Evolutionary conservation across 2,797 vertebrate genomes (phyloP), one percentile per base, ranked within the genome.

Genomic region (Podargus strigoides): DNA sequence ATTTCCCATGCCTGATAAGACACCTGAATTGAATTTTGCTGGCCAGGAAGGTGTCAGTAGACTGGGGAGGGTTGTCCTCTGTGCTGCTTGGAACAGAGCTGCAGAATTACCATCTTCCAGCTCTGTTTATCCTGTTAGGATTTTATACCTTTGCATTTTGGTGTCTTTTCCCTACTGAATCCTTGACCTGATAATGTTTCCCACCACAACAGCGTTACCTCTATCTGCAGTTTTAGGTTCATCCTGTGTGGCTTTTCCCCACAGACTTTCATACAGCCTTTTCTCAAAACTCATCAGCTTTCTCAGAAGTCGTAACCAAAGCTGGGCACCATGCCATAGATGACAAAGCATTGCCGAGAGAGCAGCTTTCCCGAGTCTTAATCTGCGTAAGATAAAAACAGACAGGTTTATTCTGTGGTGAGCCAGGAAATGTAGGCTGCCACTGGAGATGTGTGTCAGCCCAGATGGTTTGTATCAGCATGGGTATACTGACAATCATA

Each of bases 111-210:
- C 36, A 24, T 32, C 14, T 92, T 92, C 39, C 39, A 66, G 24
- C 22, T 84, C 39, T 12, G 4, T 72, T 94, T 92, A 58, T 81
- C 80, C 41, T 15, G 12, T 74, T 74, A 64, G 62, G 26, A 55
- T 94, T 85, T 85, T 82, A 60, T 46, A 76, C 30, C 39, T 82
- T 53, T 78, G 49, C 32, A 20, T 60, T 84, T 85, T 68, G 18
- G 4, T 93, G 9, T 68, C 24, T 74, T 89, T 86, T 72, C 42
- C n/a, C 6, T 62, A 0, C 13, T 82, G 50, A 90, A 63, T 50
- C 13, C 17, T 53, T 77, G 60, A 90, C 34, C 34, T 56, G 26
- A 28, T 84, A n/a, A 76, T 17, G 19, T 78, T 81, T 83, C 12
- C 30, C 28, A 56, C 77, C 1, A 1, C 53, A 89, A 30, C 9